These are phyloP conservation scores for Apis florea DNA, from an alignment of 1,140 invertebrate genomes.

Conservation along the genomic window DNA sequence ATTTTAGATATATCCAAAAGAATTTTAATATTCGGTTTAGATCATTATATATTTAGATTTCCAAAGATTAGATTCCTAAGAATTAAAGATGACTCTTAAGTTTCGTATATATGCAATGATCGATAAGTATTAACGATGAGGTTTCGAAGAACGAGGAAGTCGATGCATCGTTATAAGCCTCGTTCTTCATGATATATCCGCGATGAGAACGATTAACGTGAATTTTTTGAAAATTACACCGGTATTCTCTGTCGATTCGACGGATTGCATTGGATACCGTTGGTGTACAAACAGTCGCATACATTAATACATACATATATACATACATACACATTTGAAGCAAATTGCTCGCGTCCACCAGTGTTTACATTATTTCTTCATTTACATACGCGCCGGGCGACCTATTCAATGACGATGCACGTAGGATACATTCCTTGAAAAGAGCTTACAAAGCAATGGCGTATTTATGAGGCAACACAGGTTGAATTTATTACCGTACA, in stretches of 20 bases:
- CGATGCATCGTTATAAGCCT: neutral
- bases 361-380: slow-evolving; percentile 33
- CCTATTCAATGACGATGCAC: slow-evolving; percentile 40
- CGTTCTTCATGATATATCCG: neutral
- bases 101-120: too few relatives aligned
- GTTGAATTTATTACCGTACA: neutral
- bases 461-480: slow-evolving; percentile 10
- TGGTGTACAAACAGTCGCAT: slow-evolving; percentile 13
- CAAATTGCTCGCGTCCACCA: slow-evolving; percentile 35
- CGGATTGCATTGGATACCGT: slow-evolving; percentile 46
- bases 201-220: neutral
- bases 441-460: slow-evolving; percentile 6
- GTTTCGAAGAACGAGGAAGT: neutral
- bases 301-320: neutral
- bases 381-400: slow-evolving; percentile 45
- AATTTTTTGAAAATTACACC: slow-evolving; percentile 2
- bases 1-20: too few relatives aligned
- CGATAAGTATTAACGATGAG: neutral
- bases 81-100: too few relatives aligned
- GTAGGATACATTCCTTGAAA: slow-evolving; percentile 7
- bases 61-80: too few relatives aligned
- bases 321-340: neutral
- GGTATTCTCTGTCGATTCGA: neutral
- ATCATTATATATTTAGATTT: too few relatives aligned
- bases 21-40: too few relatives aligned